Percentiles rank a stretch among this genome's conserved stretches.
These are phyloP conservation scores for Leiothrix lutea DNA, from an alignment of 2,113 vertebrate genomes.

Conservation along the genomic window DNA sequence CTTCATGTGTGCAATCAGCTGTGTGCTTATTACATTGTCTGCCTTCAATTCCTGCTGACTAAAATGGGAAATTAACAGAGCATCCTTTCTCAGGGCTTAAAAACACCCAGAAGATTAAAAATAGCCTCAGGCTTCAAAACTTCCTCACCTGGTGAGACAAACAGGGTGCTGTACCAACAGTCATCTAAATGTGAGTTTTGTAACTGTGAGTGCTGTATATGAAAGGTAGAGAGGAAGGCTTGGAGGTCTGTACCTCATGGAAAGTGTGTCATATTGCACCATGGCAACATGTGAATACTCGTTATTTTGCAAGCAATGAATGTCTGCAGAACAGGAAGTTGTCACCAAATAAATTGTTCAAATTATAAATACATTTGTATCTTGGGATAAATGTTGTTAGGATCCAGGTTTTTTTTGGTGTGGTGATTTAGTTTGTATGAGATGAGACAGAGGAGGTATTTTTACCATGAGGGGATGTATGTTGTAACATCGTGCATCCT, in stretches of 20 bases:
- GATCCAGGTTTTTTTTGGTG: not conserved
- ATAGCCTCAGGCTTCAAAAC: not conserved
- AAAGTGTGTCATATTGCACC: not conserved
- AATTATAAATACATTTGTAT: not conserved
- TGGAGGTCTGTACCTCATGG: not conserved
- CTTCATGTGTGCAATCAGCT: not conserved
- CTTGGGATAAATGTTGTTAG: not conserved
- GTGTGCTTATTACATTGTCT: not conserved
- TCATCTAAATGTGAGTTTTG: not conserved
- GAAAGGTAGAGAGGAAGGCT: not conserved
- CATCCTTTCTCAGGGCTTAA: not conserved
- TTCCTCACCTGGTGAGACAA: not conserved
- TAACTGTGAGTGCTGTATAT: not conserved
- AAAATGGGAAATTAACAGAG: constrained; percentile 7
- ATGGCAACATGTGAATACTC: not conserved
- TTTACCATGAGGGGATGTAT: not conserved
- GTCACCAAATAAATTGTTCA: not conserved
- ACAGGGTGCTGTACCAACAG: not conserved
- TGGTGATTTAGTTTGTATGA: not conserved
- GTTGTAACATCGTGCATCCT: not conserved
- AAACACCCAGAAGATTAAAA: constrained; percentile 23
- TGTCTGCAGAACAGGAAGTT: not conserved
- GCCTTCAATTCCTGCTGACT: not conserved
- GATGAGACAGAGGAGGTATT: not conserved
- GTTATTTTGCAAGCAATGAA: not conserved